Percentiles rank a stretch among this genome's conserved stretches.
These are phyloP conservation scores for Coenonympha glycerion DNA, from an alignment of 2,888 invertebrate species.

Conservation along the genomic window DNA sequence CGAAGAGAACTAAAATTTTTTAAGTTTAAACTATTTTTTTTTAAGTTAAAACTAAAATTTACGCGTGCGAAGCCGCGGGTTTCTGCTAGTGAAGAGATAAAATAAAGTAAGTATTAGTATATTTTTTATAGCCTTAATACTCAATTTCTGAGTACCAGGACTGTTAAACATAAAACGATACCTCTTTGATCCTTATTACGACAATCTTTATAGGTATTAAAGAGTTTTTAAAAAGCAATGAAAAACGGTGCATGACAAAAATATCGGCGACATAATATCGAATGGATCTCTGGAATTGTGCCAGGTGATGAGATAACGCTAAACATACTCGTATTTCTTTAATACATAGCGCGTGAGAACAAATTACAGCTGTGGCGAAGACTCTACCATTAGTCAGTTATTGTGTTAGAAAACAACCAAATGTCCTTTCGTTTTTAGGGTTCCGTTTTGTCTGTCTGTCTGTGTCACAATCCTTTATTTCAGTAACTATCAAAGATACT, in stretches of 20 bases:
- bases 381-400: background rate
- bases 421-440: too few species aligned
- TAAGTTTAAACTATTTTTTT: too few species aligned
- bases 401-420: background rate
- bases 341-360: background rate
- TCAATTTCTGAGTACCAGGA: background rate
- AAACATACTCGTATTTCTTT: constrained; percentile 8
- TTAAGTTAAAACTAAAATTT: too few species aligned
- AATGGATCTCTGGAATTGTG: constrained; percentile 29
- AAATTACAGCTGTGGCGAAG: background rate
- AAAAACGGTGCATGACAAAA: constrained; percentile 28
- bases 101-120: too few species aligned
- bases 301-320: constrained; percentile 22
- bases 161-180: background rate
- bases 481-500: too few species aligned
- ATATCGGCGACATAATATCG: constrained; percentile 32
- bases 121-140: background rate
- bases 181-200: constrained; percentile 11
- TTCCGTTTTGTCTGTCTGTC: too few species aligned
- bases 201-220: constrained; percentile 3
- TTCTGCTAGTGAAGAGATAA: too few species aligned
- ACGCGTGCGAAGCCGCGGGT: too few species aligned
- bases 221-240: constrained; percentile 14
- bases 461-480: too few species aligned
- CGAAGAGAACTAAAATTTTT: too few species aligned